These are phyloP conservation scores for Pionites leucogaster DNA, from an alignment of 2,113 vertebrate species.

Conservation along the genomic window DNA sequence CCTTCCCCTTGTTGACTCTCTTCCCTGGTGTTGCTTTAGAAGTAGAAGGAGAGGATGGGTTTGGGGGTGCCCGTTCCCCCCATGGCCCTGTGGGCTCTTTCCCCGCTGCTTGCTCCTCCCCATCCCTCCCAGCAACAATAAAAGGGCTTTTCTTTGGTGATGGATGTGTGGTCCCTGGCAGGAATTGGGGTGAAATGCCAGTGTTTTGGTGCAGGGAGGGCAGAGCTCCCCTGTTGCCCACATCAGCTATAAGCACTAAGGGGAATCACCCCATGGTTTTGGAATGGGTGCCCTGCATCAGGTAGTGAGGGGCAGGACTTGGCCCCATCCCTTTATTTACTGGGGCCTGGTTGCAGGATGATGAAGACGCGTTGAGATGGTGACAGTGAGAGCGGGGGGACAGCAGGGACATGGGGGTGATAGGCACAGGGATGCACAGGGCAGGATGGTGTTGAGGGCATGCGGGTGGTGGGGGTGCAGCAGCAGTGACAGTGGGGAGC, in stretches of 20 bases:
- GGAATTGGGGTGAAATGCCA: not conserved
- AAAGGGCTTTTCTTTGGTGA: conserved; percentile 53
- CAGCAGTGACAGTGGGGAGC: not conserved
- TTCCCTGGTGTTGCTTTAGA: not conserved
- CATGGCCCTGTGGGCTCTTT: not conserved
- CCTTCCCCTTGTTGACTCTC: not conserved
- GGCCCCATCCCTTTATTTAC: not conserved
- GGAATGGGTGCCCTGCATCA: not conserved
- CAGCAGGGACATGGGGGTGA: not conserved
- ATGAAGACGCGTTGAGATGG: fast-evolving
- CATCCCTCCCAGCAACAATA: not conserved
- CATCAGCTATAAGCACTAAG: not conserved
- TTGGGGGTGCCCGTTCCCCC: not conserved
- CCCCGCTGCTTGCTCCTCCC: not conserved
- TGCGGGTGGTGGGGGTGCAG: not conserved
- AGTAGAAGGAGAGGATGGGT: not conserved
- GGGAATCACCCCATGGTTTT: fast-evolving
- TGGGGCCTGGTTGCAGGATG: fast-evolving
- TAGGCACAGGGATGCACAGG: not conserved
- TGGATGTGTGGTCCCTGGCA: not conserved
- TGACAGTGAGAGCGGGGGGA: not conserved
- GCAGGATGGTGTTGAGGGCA: not conserved
- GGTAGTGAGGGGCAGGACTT: not conserved
- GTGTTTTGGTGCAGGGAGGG: not conserved
- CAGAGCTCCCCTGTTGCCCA: not conserved